Evolutionary conservation across 2,113 vertebrate species (phyloP).

Genomic region (Larimichthys crocea): DNA sequence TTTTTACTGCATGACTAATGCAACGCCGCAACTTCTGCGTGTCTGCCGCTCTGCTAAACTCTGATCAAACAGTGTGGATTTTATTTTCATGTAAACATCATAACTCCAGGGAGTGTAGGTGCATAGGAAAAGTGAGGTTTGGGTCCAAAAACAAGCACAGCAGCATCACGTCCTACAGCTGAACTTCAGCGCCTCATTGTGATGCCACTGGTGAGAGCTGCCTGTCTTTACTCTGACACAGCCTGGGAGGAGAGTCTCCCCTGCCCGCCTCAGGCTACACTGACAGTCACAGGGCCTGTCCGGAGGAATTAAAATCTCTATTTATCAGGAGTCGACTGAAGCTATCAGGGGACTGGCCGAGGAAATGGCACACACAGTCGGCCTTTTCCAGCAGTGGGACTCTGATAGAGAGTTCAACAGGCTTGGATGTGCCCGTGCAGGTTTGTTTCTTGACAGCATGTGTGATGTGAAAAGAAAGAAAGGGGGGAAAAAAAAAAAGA

Average conservation of each 20-base stretch:
- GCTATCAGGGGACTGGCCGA: conserved; percentile 44
- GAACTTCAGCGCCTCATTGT: conserved; percentile 63
- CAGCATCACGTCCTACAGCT: conserved; percentile 55
- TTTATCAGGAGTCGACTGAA: conserved; percentile 57
- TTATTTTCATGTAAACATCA: conserved; percentile 43
- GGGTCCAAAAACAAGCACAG: not conserved
- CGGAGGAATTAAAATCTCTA: conserved; percentile 68
- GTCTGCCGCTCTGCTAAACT: conserved; percentile 42
- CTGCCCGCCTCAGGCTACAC: conserved; percentile 57
- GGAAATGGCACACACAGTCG: conserved; percentile 45
- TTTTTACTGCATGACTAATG: conserved; percentile 72
- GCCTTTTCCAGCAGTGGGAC: conserved; percentile 62
- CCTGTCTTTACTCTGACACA: conserved; percentile 51
- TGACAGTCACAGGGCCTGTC: conserved; percentile 65
- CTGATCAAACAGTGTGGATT: conserved; percentile 54
- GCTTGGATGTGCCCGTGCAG: conserved; percentile 9
- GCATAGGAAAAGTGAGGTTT: too few species aligned
- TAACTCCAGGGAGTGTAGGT: conserved; percentile 21
- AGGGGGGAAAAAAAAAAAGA: not conserved
- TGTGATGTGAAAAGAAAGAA: not conserved
- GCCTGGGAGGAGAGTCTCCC: conserved; percentile 47
- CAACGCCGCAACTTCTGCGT: conserved; percentile 47
- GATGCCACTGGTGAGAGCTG: conserved; percentile 60
- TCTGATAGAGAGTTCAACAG: conserved; percentile 58
- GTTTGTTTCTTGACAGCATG: conserved; percentile 35